These are phyloP conservation scores for Mionectes olivaceus DNA, from an alignment of 2,797 vertebrate genomes.

Conservation along the genomic window DNA sequence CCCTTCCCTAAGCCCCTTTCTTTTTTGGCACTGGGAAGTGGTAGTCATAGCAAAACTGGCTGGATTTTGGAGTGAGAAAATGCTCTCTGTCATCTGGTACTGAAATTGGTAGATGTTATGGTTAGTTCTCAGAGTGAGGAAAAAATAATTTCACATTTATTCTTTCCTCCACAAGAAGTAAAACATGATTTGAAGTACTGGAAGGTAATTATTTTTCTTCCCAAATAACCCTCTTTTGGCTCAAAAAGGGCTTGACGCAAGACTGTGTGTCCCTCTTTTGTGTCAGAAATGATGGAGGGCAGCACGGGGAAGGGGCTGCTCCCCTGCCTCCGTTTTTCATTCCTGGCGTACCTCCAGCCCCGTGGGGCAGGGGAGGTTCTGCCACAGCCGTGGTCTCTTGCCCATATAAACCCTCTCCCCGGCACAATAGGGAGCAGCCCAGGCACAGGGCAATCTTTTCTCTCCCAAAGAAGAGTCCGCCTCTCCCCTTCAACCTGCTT, in stretches of 20 bases:
- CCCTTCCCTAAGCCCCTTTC: too few relatives aligned
- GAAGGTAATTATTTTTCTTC: neutral
- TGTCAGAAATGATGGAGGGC: neutral
- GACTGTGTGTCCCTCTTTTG: rapidly evolving
- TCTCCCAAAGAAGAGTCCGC: neutral
- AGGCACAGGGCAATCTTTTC: neutral
- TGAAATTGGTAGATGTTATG: neutral
- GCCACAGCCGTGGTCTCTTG: rapidly evolving
- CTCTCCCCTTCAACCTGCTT: neutral
- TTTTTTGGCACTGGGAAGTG: conserved; percentile 27
- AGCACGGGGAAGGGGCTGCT: rapidly evolving
- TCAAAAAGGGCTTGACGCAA: neutral
- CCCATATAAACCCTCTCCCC: rapidly evolving
- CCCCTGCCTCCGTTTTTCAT: neutral
- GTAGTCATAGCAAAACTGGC: conserved; percentile 67
- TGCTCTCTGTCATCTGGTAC: conserved; percentile 44
- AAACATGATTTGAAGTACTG: neutral
- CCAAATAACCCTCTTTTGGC: neutral
- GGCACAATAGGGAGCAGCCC: neutral
- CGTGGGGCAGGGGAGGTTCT: neutral
- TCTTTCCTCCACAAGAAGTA: neutral
- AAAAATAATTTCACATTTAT: neutral
- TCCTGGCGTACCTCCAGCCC: neutral
- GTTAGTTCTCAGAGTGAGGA: neutral
- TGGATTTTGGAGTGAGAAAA: conserved; percentile 44